These are phyloP conservation scores for Characodon lateralis DNA, from an alignment of 2,797 vertebrate species.

Conservation along the genomic window DNA sequence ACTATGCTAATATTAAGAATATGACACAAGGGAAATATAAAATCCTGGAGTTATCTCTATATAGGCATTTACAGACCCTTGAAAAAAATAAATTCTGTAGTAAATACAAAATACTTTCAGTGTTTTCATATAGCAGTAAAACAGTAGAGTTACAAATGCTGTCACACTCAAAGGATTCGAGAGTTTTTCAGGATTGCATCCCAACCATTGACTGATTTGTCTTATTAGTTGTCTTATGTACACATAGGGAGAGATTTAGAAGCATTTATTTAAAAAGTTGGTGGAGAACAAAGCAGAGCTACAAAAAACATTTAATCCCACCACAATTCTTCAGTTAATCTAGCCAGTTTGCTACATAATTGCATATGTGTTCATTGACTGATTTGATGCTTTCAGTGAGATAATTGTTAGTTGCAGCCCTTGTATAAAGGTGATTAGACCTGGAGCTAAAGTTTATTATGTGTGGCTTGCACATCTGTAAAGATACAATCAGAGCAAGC, in stretches of 20 bases:
- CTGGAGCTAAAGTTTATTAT: too few species aligned
- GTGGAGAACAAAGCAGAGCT: conserved; percentile 1
- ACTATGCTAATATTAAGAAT: background rate
- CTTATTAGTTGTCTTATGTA: background rate
- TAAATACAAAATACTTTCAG: background rate
- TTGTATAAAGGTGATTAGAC: too few species aligned
- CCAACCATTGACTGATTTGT: background rate
- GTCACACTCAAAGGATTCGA: background rate
- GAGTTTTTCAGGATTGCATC: background rate
- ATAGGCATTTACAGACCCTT: background rate
- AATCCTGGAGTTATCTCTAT: background rate
- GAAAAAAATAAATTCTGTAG: background rate
- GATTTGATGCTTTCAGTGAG: too few species aligned
- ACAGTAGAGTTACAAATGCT: background rate
- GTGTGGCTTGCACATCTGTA: too few species aligned
- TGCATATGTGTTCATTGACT: too few species aligned
- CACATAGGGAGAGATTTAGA: background rate
- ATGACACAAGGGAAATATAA: background rate
- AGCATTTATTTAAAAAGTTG: background rate
- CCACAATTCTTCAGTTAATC: background rate
- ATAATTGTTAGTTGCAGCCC: too few species aligned
- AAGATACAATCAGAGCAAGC: too few species aligned
- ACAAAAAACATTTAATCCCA: background rate
- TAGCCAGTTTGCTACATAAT: too few species aligned
- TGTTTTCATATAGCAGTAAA: background rate